Conservation (phyloP, 2,113 vertebrate species). For the Polyodon spathula region DNA sequence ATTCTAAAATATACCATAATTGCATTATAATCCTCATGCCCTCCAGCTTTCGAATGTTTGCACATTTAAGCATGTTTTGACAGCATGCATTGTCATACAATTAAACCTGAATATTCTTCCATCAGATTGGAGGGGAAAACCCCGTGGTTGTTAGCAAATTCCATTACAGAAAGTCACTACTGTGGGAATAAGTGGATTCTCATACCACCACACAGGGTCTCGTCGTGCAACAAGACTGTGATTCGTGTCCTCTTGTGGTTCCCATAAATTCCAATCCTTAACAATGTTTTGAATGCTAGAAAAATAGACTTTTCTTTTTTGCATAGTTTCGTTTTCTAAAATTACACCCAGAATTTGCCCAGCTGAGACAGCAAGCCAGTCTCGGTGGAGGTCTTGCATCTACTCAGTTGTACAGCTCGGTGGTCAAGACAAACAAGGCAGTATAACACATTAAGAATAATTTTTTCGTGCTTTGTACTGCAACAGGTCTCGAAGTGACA, state of each 20-base stretch:
- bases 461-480: no score
- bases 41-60: background rate
- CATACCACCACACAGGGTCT: background rate
- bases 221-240: background rate
- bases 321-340: no score
- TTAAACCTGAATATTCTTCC: background rate
- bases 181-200: background rate
- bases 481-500: no score
- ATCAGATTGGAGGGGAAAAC: background rate
- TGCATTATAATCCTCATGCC: background rate
- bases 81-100: background rate
- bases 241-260: background rate
- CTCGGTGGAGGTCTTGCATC: no score
- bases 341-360: no score
- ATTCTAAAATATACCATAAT: background rate
- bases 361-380: no score
- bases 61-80: background rate
- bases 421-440: no score
- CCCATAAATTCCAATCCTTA: background rate
- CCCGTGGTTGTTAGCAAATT: background rate
- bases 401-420: no score
- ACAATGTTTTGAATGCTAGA: no score
- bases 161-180: background rate
- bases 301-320: no score
- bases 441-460: no score